A percentile compares a stretch with the other conserved stretches of the same genome.
Evolutionary conservation across 2,888 invertebrate species (phyloP).

Genomic region (Thera britannica): DNA sequence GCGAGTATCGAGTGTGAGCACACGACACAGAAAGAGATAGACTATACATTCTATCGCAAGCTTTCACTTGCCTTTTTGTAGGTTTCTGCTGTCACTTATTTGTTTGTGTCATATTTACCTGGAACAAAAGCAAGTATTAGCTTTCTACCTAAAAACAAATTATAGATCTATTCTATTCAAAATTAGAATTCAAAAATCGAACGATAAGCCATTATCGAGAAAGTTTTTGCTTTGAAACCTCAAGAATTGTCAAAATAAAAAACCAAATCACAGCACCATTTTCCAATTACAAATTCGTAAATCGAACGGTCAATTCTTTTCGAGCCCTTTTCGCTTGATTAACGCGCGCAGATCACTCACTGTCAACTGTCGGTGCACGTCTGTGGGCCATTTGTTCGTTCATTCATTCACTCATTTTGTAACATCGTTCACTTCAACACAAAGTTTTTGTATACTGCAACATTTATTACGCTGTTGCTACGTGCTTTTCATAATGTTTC

Average conservation of each 20-base stretch:
- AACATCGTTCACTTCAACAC: slow-evolving; percentile 49
- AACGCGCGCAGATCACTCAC: slow-evolving; percentile 65
- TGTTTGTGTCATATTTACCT: no score
- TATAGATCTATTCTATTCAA: not conserved
- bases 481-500: slow-evolving; percentile 9
- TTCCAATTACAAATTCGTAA: slow-evolving; percentile 44
- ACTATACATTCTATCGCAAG: no score
- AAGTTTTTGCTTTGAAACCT: not conserved
- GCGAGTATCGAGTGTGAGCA: no score
- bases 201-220: not conserved
- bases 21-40: no score
- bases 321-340: slow-evolving; percentile 53
- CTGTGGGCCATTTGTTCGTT: slow-evolving; percentile 62
- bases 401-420: slow-evolving; percentile 64
- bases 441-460: slow-evolving; percentile 9
- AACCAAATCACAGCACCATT: slow-evolving; percentile 31
- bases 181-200: not conserved
- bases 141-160: not conserved
- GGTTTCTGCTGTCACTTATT: no score
- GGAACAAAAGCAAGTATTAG: no score
- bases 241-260: slow-evolving; percentile 6
- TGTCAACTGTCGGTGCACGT: slow-evolving; percentile 63
- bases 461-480: slow-evolving; percentile 7
- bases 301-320: slow-evolving; percentile 50
- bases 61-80: no score